Evolutionary conservation across 2,797 vertebrate species (phyloP).

Genomic region (Anomalospiza imberbis): DNA sequence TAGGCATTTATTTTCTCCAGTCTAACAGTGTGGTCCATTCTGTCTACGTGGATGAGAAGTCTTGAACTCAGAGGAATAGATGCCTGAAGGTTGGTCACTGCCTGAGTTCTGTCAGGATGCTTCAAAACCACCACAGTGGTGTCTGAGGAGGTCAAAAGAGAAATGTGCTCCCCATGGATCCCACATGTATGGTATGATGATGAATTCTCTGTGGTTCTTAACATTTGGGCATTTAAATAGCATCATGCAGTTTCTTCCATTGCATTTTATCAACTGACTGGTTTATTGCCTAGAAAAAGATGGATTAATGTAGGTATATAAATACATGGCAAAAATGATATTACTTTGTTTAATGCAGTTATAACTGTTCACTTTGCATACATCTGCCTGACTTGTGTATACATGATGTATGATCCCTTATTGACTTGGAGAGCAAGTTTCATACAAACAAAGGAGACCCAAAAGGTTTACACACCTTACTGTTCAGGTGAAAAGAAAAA

Average conservation of each 20-base stretch:
- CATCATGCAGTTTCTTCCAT: background rate
- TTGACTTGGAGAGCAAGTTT: background rate
- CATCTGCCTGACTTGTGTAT: fast-evolving
- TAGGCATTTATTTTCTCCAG: background rate
- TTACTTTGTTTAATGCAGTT: background rate
- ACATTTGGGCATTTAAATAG: background rate
- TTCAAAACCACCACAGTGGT: background rate
- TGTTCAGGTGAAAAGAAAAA: background rate
- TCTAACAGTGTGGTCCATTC: background rate
- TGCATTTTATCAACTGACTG: background rate
- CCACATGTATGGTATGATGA: fast-evolving
- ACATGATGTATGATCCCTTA: background rate
- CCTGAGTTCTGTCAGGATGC: background rate
- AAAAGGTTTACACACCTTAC: background rate
- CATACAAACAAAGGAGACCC: background rate
- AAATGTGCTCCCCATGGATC: fast-evolving
- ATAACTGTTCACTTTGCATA: background rate
- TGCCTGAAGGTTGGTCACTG: background rate
- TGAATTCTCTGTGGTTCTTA: background rate
- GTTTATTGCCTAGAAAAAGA: background rate
- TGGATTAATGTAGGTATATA: background rate
- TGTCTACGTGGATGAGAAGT: background rate
- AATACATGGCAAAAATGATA: background rate
- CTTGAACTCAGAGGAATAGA: background rate
- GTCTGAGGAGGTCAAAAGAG: background rate